A percentile compares a stretch with the other conserved stretches of the same genome.
phyloP scores from a whole-genome alignment of 2,113 vertebrate genomes.

The Istiophorus platypterus region DNA sequence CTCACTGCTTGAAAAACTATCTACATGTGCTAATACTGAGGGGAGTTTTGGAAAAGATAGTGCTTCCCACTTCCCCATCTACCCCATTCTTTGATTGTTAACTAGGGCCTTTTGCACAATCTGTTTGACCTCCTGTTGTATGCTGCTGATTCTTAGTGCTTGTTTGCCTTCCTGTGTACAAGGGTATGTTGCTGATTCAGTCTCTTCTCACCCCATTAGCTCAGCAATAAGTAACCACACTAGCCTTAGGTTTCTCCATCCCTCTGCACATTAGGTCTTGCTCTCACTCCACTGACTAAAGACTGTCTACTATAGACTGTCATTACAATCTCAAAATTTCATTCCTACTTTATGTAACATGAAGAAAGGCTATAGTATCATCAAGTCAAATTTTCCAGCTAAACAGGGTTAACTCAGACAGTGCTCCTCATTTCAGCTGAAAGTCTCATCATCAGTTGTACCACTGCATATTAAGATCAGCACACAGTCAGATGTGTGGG shows the following conservation, averaged over 20 bases:
- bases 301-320: not conserved
- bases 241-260: constrained; percentile 62
- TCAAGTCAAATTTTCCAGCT: constrained; percentile 9
- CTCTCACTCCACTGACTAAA: not conserved
- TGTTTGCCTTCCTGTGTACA: constrained; percentile 81
- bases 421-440: not conserved
- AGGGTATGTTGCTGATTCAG: constrained; percentile 85
- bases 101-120: constrained; percentile 58
- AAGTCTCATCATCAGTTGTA: constrained; percentile 1
- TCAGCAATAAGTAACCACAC: constrained; percentile 86
- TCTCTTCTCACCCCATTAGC: constrained; percentile 85
- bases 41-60: not conserved
- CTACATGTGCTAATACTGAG: not conserved
- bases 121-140: constrained; percentile 71
- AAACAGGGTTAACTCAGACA: not conserved
- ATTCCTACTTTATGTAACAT: not conserved
- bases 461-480: constrained; percentile 22
- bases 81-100: constrained; percentile 6
- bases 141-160: constrained; percentile 58
- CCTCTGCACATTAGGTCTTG: constrained; percentile 33
- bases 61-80: not conserved
- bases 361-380: not conserved
- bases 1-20: not conserved
- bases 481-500: constrained; percentile 18
- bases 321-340: not conserved